Evolutionary conservation across 2,797 vertebrate species (phyloP).

Genomic region (Falco columbarius): DNA sequence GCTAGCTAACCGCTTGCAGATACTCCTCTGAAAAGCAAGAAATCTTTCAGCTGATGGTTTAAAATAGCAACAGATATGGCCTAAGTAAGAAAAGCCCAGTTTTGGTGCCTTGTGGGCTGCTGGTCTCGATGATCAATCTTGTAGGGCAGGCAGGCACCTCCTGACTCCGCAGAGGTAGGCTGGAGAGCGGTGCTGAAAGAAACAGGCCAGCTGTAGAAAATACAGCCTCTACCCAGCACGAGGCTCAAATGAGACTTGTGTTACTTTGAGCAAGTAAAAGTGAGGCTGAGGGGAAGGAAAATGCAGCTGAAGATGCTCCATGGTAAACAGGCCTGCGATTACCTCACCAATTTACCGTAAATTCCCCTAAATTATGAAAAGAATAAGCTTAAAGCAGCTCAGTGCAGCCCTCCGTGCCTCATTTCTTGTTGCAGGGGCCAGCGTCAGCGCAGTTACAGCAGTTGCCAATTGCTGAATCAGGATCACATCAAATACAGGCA

Average conservation of each 20-base stretch:
- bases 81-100: neutral
- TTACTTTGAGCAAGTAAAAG: neutral
- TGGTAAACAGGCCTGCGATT: neutral
- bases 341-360: neutral
- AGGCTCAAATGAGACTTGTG: accelerated
- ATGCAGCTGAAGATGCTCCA: neutral
- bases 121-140: neutral
- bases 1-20: neutral
- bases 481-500: neutral
- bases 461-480: neutral
- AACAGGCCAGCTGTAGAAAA: neutral
- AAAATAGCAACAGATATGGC: neutral
- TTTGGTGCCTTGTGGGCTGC: neutral
- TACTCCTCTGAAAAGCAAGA: neutral
- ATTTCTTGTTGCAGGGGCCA: accelerated
- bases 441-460: accelerated
- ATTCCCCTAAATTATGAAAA: neutral
- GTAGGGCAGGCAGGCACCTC: neutral
- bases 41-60: neutral
- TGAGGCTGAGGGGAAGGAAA: neutral
- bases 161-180: neutral
- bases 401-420: neutral
- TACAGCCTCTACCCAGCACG: neutral
- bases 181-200: accelerated
- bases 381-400: neutral